Evolutionary conservation across 1,140 invertebrate genomes (phyloP).

Genomic region (Drosophila mojavensis): DNA sequence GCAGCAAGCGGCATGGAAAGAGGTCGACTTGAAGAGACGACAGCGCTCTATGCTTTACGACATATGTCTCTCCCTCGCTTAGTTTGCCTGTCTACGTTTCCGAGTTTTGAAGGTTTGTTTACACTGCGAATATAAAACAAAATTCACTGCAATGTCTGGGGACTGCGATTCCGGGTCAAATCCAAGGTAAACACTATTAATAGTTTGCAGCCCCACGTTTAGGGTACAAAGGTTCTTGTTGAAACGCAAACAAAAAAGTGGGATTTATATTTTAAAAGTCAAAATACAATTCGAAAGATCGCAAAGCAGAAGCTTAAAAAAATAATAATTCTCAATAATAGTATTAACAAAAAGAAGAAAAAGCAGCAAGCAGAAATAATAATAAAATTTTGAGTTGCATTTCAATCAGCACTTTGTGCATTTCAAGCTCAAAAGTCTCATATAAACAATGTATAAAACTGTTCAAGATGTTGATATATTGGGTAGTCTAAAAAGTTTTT

Average conservation of each 20-base stretch:
- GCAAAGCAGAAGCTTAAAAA: too few species aligned
- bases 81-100: conserved; percentile 16
- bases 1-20: conserved; percentile 25
- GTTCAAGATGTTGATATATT: conserved; percentile 24
- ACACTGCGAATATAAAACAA: conserved; percentile 39
- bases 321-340: neutral
- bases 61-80: neutral
- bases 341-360: neutral
- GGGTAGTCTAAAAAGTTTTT: too few species aligned
- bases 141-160: conserved; percentile 22
- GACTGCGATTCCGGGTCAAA: conserved; percentile 43
- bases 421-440: conserved; percentile 51
- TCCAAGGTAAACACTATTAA: conserved; percentile 41
- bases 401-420: conserved; percentile 45
- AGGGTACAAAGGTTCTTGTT: conserved; percentile 39
- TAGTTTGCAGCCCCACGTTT: conserved; percentile 8
- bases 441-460: conserved; percentile 32
- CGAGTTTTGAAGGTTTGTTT: conserved; percentile 70
- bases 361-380: neutral
- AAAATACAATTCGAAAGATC: conserved; percentile 22
- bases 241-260: neutral
- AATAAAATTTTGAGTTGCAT: conserved; percentile 35
- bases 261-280: neutral
- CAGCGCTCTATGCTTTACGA: neutral
- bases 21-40: conserved; percentile 30